phyloP scores from a whole-genome alignment of 2,113 vertebrate genomes.

The Neogobius melanostomus region DNA sequence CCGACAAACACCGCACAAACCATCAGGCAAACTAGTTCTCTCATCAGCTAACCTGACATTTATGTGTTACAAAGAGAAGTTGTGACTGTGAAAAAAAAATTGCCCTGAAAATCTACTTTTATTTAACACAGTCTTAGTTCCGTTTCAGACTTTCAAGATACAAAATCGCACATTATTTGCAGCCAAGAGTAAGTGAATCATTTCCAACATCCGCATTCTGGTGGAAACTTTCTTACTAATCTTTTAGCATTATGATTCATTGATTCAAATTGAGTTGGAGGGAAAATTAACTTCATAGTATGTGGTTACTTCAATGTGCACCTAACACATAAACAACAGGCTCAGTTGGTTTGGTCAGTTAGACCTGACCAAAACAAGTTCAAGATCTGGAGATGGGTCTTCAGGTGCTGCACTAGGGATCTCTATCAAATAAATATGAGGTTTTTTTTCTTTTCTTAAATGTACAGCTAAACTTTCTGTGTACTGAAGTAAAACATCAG shows the following conservation, averaged over 20 bases:
- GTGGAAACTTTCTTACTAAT: neutral
- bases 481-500: too few species aligned
- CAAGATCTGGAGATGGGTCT: too few species aligned
- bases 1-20: slow-evolving; percentile 48
- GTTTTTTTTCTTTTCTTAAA: too few species aligned
- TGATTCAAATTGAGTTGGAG: neutral
- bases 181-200: neutral
- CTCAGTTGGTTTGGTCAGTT: too few species aligned
- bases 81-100: neutral
- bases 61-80: neutral
- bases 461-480: too few species aligned
- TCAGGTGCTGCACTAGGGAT: too few species aligned
- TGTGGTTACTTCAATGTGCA: neutral
- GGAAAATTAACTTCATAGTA: neutral
- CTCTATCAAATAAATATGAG: too few species aligned
- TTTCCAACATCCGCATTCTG: neutral
- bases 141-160: neutral
- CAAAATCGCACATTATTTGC: neutral
- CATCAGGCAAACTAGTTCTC: slow-evolving; percentile 9
- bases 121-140: neutral
- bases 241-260: neutral
- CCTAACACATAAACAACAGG: neutral
- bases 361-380: too few species aligned
- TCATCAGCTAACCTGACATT: neutral
- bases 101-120: neutral